A percentile compares a stretch with the other conserved stretches of the same genome.
Evolutionary conservation across 2,113 vertebrate genomes (phyloP).

Genomic region (Nerophis ophidion): DNA sequence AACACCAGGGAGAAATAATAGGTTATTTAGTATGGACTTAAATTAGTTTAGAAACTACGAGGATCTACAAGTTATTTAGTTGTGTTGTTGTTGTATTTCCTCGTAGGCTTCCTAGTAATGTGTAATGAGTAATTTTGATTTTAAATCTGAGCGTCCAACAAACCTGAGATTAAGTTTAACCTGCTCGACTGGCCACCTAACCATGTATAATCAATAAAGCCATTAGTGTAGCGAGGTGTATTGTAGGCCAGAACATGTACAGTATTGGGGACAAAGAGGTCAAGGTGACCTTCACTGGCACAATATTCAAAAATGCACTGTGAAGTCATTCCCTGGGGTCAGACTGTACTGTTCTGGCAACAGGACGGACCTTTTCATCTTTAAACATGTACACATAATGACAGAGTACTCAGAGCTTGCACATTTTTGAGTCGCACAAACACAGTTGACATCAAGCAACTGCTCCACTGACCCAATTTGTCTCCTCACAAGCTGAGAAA

Average conservation of each 20-base stretch:
- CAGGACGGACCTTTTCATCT: background rate
- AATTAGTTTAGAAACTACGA: background rate
- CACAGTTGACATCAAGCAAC: background rate
- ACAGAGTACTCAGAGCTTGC: background rate
- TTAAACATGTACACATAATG: background rate
- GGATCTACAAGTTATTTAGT: background rate
- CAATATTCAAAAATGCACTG: background rate
- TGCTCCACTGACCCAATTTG: constrained; percentile 5
- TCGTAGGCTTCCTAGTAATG: too few relatives aligned
- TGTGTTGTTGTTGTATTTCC: too few relatives aligned
- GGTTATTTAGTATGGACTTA: too few relatives aligned
- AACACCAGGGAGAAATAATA: too few relatives aligned
- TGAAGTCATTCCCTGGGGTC: background rate
- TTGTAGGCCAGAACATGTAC: too few relatives aligned
- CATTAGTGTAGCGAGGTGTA: background rate
- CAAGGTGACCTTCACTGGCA: constrained; percentile 2
- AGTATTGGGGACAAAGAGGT: background rate
- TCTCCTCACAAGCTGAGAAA: background rate
- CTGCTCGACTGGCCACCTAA: background rate
- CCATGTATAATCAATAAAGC: background rate
- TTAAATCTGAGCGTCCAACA: background rate
- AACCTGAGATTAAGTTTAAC: background rate
- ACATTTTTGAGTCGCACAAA: background rate
- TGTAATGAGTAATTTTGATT: background rate
- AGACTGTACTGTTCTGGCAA: background rate